These are phyloP conservation scores for Corythucha ciliata DNA, from an alignment of 2,888 invertebrate genomes.

Conservation along the genomic window DNA sequence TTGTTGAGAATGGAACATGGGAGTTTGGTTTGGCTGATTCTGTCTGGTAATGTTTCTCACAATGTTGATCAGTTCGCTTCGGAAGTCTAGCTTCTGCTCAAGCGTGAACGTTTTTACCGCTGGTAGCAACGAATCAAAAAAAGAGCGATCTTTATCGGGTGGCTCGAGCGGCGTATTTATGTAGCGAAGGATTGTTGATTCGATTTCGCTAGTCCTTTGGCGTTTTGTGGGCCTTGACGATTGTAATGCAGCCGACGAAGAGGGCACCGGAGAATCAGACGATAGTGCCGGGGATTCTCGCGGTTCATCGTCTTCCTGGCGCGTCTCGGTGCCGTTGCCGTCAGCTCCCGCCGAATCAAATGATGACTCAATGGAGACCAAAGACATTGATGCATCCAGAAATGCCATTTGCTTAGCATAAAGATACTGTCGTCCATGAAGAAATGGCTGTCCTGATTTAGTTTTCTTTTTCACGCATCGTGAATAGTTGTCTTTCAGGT, in stretches of 20 bases:
- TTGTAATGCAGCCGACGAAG: not conserved
- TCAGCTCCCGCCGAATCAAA: no score
- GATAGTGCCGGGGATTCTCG: not conserved
- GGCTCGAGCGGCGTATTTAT: slow-evolving; percentile 4
- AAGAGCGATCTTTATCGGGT: not conserved
- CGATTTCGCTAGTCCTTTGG: not conserved
- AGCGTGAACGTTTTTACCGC: not conserved
- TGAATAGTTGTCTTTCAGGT: not conserved
- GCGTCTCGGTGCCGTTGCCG: no score
- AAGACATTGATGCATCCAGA: slow-evolving; percentile 17
- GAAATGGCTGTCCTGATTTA: slow-evolving; percentile 21
- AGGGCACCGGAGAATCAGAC: not conserved
- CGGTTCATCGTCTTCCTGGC: not conserved
- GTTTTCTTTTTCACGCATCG: slow-evolving; percentile 4
- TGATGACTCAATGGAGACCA: slow-evolving; percentile 12
- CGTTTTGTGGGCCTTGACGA: no score
- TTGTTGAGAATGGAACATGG: slow-evolving; percentile 2
- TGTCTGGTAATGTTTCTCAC: not conserved
- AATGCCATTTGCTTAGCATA: slow-evolving; percentile 24
- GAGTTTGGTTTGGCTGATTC: not conserved
- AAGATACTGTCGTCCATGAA: slow-evolving; percentile 12
- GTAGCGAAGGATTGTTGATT: not conserved
- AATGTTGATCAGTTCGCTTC: not conserved
- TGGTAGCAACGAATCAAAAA: slow-evolving; percentile 8
- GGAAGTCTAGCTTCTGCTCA: slow-evolving; percentile 6